phyloP scores from a whole-genome alignment of 2,888 invertebrate species.

The Tenodera sinensis region DNA sequence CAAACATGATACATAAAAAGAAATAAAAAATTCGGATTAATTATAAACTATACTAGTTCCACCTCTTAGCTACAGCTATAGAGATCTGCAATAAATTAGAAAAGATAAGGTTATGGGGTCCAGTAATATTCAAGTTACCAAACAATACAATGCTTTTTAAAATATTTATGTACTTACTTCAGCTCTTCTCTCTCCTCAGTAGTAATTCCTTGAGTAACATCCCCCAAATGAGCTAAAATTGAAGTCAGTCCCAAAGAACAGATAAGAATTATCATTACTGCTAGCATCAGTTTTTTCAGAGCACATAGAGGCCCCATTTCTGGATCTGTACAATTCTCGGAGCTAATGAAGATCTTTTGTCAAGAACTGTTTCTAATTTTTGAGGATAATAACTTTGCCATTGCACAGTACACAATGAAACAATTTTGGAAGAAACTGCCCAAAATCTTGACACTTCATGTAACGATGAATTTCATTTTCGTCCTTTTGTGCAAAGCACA shows the following conservation, averaged over 20 bases:
- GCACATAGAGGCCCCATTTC: constrained; percentile 14
- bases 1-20: too few species aligned
- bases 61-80: too few species aligned
- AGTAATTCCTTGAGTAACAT: constrained; percentile 50
- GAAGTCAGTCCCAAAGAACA: constrained; percentile 22
- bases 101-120: too few species aligned
- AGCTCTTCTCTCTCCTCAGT: constrained; percentile 60
- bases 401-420: neutral
- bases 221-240: constrained; percentile 28
- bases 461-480: constrained; percentile 7
- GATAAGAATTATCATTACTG: constrained; percentile 17
- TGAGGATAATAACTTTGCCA: neutral
- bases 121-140: neutral
- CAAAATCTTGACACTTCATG: neutral
- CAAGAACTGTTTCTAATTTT: neutral
- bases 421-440: neutral
- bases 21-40: too few species aligned
- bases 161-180: constrained; percentile 50
- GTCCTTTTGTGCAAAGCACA: neutral
- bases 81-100: too few species aligned
- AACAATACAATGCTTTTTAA: neutral
- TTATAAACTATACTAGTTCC: too few species aligned
- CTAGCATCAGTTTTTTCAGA: neutral
- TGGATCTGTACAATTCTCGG: neutral
- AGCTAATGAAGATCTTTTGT: constrained; percentile 1